Evolutionary conservation across 2,797 vertebrate genomes (phyloP).

Genomic region (Molothrus aeneus): DNA sequence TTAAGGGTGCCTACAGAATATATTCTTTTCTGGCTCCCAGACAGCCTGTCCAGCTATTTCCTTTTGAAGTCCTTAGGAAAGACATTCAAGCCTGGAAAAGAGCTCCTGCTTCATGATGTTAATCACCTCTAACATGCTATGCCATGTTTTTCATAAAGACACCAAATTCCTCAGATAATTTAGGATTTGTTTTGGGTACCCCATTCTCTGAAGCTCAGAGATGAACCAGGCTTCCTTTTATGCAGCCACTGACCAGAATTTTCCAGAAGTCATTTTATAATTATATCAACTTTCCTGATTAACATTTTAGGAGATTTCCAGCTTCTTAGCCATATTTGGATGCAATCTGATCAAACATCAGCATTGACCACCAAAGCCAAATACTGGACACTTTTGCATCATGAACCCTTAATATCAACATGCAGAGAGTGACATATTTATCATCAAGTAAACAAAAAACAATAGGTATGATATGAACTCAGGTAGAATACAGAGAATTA

Average conservation of each 20-base stretch:
- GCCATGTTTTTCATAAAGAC: neutral
- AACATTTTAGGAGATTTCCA: neutral
- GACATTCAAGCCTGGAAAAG: neutral
- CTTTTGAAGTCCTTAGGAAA: neutral
- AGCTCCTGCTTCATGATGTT: neutral
- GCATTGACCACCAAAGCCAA: neutral
- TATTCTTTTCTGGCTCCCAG: neutral
- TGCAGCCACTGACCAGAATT: neutral
- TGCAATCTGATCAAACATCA: neutral
- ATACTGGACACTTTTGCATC: neutral
- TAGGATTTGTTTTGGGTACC: neutral
- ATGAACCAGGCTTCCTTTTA: neutral
- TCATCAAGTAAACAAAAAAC: neutral
- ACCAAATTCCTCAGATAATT: neutral
- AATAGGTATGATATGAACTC: neutral
- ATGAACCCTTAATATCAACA: neutral
- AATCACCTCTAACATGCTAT: neutral
- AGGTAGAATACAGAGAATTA: neutral
- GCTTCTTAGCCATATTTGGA: accelerated
- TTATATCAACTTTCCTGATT: neutral
- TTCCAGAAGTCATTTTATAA: neutral
- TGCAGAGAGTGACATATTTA: neutral
- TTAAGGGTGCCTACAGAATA: neutral
- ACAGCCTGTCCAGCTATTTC: neutral
- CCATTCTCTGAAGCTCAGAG: neutral